These are phyloP conservation scores for Drosophila punjabiensis DNA, from an alignment of 1,140 invertebrate species.

Conservation along the genomic window DNA sequence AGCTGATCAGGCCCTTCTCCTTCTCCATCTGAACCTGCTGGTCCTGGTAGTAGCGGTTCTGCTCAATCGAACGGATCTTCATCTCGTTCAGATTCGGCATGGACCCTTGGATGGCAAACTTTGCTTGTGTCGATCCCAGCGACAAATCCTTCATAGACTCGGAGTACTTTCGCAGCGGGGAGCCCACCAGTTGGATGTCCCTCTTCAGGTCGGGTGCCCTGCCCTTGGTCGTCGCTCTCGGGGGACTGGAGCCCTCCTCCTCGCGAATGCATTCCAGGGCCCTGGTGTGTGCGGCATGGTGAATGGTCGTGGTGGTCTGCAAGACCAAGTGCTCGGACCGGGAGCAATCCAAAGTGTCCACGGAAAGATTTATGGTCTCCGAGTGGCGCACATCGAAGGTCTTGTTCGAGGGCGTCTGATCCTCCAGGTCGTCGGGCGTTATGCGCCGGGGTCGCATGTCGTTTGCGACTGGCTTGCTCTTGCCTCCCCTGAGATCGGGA, in stretches of 20 bases:
- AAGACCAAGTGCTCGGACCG: conserved; percentile 15
- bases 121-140: conserved; percentile 56
- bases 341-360: conserved; percentile 52
- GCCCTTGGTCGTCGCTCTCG: conserved; percentile 14
- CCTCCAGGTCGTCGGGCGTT: conserved; percentile 39
- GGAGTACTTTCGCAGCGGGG: conserved; percentile 77
- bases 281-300: conserved; percentile 46
- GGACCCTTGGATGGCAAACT: conserved; percentile 75
- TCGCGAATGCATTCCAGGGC: conserved; percentile 71
- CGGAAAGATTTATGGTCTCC: conserved; percentile 56
- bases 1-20: conserved; percentile 50
- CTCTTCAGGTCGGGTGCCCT: conserved; percentile 54
- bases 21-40: conserved; percentile 26
- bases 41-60: conserved; percentile 81
- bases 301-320: conserved; percentile 72
- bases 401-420: conserved; percentile 55
- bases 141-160: conserved; percentile 83
- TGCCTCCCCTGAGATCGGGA: conserved; percentile 43
- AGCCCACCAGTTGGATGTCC: conserved; percentile 75
- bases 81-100: conserved; percentile 85
- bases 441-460: conserved; percentile 64
- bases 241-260: conserved; percentile 58
- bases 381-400: conserved; percentile 72
- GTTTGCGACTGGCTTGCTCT: background rate
- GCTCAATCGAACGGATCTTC: conserved; percentile 76